These are phyloP conservation scores for Miichthys miiuy DNA, from an alignment of 2,797 vertebrate genomes.

Conservation along the genomic window DNA sequence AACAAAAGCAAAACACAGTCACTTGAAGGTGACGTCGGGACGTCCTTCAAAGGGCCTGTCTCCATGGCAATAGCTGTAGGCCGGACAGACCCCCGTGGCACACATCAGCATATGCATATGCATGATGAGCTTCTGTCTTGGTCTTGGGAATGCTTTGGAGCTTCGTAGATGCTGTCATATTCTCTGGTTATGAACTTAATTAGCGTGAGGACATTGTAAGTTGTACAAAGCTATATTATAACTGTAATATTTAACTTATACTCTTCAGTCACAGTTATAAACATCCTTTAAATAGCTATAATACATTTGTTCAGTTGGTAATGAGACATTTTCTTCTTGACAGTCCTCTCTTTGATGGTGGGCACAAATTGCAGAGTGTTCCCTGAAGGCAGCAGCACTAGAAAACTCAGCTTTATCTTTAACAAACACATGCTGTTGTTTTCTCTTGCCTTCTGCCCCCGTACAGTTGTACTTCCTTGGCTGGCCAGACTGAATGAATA, in stretches of 20 bases:
- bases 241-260: conserved; percentile 18
- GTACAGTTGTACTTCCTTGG: conserved; percentile 42
- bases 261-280: background rate
- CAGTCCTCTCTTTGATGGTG: conserved; percentile 48
- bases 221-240: background rate
- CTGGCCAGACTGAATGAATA: conserved; percentile 39
- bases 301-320: conserved; percentile 51
- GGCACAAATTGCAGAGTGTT: conserved; percentile 41
- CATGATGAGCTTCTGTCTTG: conserved; percentile 8
- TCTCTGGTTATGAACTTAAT: background rate
- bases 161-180: conserved; percentile 18
- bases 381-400: conserved; percentile 54
- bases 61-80: conserved; percentile 61
- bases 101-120: conserved; percentile 21
- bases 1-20: conserved; percentile 70
- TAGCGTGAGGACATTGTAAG: background rate
- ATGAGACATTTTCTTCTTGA: conserved; percentile 28
- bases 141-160: conserved; percentile 11
- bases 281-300: conserved; percentile 27
- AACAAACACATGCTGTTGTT: conserved; percentile 65
- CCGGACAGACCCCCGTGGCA: conserved; percentile 51
- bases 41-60: conserved; percentile 63
- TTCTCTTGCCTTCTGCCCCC: conserved; percentile 39
- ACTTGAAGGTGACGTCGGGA: conserved; percentile 65
- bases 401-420: conserved; percentile 70